Evolutionary conservation across 2,113 vertebrate species (phyloP).

Genomic region (human (Homo sapiens)): DNA sequence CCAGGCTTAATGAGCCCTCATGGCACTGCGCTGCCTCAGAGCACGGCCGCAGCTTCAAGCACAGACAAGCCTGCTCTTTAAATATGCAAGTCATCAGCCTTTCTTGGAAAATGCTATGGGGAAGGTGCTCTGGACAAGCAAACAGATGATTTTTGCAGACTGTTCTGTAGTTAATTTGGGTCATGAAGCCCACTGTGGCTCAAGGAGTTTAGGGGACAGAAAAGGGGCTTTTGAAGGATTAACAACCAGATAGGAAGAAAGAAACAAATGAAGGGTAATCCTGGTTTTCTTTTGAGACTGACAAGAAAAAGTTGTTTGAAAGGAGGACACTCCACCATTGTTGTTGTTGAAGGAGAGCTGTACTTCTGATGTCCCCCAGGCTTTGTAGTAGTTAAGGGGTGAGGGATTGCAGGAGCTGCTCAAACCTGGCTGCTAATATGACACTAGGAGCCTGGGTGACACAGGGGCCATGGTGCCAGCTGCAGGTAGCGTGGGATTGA

Average conservation of each 20-base stretch:
- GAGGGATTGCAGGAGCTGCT: not conserved
- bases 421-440: not conserved
- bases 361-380: not conserved
- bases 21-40: not conserved
- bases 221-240: not conserved
- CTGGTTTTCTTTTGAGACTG: not conserved
- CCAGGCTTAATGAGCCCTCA: conserved; percentile 3
- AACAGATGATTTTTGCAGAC: not conserved
- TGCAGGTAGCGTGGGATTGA: not conserved
- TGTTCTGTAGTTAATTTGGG: not conserved
- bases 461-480: rapidly evolving
- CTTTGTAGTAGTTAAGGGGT: not conserved
- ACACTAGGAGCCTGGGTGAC: not conserved
- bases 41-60: not conserved
- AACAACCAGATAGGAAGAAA: not conserved
- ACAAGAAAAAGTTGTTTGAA: not conserved
- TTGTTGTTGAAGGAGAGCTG: too few species aligned
- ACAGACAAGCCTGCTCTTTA: conserved; percentile 1
- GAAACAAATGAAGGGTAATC: not conserved
- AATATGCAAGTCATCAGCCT: not conserved
- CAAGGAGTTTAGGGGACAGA: not conserved
- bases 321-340: not conserved
- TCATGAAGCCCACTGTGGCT: conserved; percentile 28
- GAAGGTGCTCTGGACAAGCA: not conserved
- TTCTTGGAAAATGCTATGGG: not conserved